Base-by-base conservation (phyloP, 2,888 invertebrate genomes). In the Piscicola geometra region DNA sequence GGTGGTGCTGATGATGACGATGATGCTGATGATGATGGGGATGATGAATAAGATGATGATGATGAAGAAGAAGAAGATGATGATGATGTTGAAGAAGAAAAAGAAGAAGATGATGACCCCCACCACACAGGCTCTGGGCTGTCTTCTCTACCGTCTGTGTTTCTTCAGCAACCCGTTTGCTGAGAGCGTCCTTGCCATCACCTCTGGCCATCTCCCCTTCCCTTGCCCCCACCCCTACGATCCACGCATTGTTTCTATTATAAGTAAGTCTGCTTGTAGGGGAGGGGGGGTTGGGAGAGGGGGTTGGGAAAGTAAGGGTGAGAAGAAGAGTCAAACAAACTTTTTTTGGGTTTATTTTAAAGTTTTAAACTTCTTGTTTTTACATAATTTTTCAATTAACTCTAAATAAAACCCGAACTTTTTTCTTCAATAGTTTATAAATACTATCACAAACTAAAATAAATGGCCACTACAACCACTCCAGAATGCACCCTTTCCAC, bases 171-270 rank as follows among this genome's bases (percentile, higher is more conserved):
- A 93, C 82, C 94, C 94, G 72, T 94, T 94, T 86, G 94, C 93
- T 41, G 94, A 95, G 85, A 93, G 93, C 83, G 90, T 92, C n/a
- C 87, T 94, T 81, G 94, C 94, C 73, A 94, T 95, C 83, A 93
- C 93, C 85, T 92, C 91, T 85, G 93, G 92, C 73, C 90, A 91
- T 83, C 93, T 93, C 84, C 89, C 89, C 80, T 91, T 94, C 86
- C 94, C 94, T 75, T 91, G 92, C 84, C 89, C 88, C 86, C 91
- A 91, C 30, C 89, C 89, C 85, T 92, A 89, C 86, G 90, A 91
- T 33, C 88, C 88, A 82, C 88, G 89, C 77, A 86, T 91, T 77
- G 86, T 90, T 85, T 89, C 90, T 80, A 86, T 93, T 77, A 92
- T 93, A 79, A 89, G 92, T 90, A 41, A 5, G 9, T 15, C 15